These are phyloP conservation scores for Keiferia lycopersicella DNA, from an alignment of 2,888 invertebrate species.

Conservation along the genomic window DNA sequence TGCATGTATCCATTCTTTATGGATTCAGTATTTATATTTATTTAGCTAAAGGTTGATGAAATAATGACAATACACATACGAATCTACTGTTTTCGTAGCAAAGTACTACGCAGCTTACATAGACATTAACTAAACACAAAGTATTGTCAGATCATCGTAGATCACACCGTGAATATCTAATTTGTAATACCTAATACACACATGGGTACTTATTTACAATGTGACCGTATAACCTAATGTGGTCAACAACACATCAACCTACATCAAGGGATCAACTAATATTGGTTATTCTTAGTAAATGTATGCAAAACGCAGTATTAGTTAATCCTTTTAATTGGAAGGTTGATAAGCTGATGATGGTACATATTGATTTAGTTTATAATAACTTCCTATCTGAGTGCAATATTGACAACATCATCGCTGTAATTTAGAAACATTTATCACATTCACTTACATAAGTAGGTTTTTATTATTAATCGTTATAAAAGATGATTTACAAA, in stretches of 20 bases:
- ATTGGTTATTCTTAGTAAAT: not conserved
- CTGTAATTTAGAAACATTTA: constrained; percentile 25
- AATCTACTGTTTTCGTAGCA: constrained; percentile 14
- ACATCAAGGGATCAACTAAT: too few species aligned
- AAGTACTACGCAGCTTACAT: constrained; percentile 5
- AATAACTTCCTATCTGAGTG: constrained; percentile 12
- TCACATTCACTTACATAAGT: constrained; percentile 23
- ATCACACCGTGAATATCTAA: constrained; percentile 13
- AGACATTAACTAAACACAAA: constrained; percentile 14
- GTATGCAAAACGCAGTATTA: too few species aligned
- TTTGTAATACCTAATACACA: constrained; percentile 14
- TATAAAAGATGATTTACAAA: not conserved
- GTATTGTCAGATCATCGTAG: constrained; percentile 25
- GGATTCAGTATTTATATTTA: too few species aligned
- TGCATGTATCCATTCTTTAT: too few species aligned
- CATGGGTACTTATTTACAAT: constrained; percentile 1
- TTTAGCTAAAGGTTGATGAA: not conserved
- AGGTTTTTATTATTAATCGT: not conserved
- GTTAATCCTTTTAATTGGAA: too few species aligned
- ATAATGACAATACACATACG: not conserved
- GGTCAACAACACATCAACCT: too few species aligned
- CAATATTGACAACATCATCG: constrained; percentile 29
- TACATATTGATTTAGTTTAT: not conserved
- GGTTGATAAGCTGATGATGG: too few species aligned
- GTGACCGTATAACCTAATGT: not conserved